Conservation (phyloP, 2,797 vertebrate species). For the Serranus cabrilla region DNA sequence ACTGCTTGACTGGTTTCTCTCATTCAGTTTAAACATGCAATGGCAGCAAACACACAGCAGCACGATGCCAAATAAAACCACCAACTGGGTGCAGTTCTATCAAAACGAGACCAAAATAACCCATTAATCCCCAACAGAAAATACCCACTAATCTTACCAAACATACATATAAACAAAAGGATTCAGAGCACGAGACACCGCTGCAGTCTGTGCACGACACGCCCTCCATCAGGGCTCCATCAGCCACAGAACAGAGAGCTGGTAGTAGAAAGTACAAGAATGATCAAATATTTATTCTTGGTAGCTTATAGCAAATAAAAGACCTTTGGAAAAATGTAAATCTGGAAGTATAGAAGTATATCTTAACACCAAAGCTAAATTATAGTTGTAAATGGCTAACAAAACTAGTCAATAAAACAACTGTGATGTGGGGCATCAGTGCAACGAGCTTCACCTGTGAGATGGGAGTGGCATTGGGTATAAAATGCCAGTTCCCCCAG, state of each 20-base stretch:
- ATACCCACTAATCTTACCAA: constrained; percentile 49
- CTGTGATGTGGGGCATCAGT: background rate
- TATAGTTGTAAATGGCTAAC: background rate
- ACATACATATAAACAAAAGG: constrained; percentile 44
- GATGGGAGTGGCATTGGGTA: background rate
- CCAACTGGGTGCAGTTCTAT: constrained; percentile 41
- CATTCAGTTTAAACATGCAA: background rate
- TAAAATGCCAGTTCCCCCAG: background rate
- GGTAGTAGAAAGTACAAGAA: background rate
- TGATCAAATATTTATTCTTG: background rate
- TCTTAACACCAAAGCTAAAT: background rate
- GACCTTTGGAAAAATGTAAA: background rate
- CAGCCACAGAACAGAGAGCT: background rate
- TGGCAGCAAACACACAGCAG: background rate
- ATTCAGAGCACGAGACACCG: constrained; percentile 23
- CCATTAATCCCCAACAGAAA: constrained; percentile 47
- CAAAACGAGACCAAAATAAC: constrained; percentile 49
- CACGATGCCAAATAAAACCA: constrained; percentile 23
- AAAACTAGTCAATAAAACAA: background rate
- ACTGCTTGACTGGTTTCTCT: background rate
- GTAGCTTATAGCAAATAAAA: background rate
- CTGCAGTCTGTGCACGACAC: constrained; percentile 4
- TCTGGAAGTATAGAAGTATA: background rate
- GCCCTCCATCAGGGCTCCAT: background rate
- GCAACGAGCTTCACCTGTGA: background rate